Evolutionary conservation across 2,888 invertebrate genomes (phyloP), one percentile per base, ranked within the genome.

Genomic region (Andrena haemorrhoa): DNA sequence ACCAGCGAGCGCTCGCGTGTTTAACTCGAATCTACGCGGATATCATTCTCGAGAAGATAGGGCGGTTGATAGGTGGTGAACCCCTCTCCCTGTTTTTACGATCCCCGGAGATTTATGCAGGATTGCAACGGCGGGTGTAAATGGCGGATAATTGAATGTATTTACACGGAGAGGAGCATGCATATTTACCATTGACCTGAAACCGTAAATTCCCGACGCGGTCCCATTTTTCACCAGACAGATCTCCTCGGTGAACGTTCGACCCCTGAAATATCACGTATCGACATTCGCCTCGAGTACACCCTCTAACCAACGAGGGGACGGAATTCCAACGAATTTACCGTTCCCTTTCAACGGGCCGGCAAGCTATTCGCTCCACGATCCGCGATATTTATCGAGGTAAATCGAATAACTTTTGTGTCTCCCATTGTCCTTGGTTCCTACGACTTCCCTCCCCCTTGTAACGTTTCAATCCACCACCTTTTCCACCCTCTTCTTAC

Each of bases 391-490:
- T 83, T 83, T 83, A 82, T 83, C 74, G 73, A 61, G 76, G 76
- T 65, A 82, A 83, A 83, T 83, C 82, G 82, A 77, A 74, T 66
- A 83, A 83, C 70, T 82, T 70, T 63, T 35, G 47, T 71, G 61
- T 16, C 58, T 60, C 35, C 61, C 56, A 82, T 82, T 83, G 82
- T 77, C 51, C 53, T 23, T 33, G 35, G 7, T 56, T 70, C 66
- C 53, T 47, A 60, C 53, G 60, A 58, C 53, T 65, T 60, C 41
- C 56, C 47, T 47, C 63, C 49, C 47, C 53, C 63, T 12, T 12
- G 56, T 66, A 63, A 82, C 66, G 74, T 77, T 82, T 82, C 82
- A 74, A 83, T 83, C 60, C 69, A 20, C n/a, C 26, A 26, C 29
- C 10, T 41, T n/a, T 12, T 4, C 20, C 56, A 23, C 56, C 23